These are phyloP conservation scores for Drosophila pruinosa DNA, from an alignment of 1,140 invertebrate species.

Conservation along the genomic window DNA sequence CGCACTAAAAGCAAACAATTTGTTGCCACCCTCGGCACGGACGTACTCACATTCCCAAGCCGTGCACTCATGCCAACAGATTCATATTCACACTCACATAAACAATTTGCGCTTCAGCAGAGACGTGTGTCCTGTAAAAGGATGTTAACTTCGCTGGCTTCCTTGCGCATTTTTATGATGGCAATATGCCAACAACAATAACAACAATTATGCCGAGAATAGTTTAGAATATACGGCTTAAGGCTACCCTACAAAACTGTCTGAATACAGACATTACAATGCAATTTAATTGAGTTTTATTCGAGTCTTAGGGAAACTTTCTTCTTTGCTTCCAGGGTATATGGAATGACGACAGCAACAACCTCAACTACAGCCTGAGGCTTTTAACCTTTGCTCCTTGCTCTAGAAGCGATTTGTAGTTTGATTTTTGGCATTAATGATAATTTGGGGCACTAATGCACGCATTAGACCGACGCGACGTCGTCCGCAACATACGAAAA, in stretches of 20 bases:
- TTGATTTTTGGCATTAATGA: slow-evolving; percentile 67
- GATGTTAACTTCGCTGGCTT: slow-evolving; percentile 45
- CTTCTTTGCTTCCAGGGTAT: slow-evolving; percentile 11
- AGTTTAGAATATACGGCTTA: neutral
- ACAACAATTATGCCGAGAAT: neutral
- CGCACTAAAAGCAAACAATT: slow-evolving; percentile 74
- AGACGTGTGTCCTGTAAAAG: slow-evolving; percentile 20
- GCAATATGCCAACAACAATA: slow-evolving; percentile 52
- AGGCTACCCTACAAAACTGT: neutral
- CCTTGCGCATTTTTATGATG: slow-evolving; percentile 45
- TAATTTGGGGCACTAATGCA: slow-evolving; percentile 64
- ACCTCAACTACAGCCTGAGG: slow-evolving; percentile 23
- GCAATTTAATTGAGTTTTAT: neutral
- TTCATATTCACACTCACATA: neutral
- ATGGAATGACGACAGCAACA: neutral
- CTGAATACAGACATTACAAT: no score
- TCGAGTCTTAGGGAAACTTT: no score
- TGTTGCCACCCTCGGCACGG: slow-evolving; percentile 13
- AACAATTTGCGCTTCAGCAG: neutral
- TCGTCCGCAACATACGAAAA: slow-evolving; percentile 37
- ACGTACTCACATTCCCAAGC: neutral
- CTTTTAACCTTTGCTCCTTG: slow-evolving; percentile 69
- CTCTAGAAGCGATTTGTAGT: slow-evolving; percentile 54
- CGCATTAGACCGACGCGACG: slow-evolving; percentile 47
- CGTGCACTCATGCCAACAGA: neutral